Base-by-base conservation (phyloP, 2,888 invertebrate species). In the Thysanoteuthis rhombus region DNA sequence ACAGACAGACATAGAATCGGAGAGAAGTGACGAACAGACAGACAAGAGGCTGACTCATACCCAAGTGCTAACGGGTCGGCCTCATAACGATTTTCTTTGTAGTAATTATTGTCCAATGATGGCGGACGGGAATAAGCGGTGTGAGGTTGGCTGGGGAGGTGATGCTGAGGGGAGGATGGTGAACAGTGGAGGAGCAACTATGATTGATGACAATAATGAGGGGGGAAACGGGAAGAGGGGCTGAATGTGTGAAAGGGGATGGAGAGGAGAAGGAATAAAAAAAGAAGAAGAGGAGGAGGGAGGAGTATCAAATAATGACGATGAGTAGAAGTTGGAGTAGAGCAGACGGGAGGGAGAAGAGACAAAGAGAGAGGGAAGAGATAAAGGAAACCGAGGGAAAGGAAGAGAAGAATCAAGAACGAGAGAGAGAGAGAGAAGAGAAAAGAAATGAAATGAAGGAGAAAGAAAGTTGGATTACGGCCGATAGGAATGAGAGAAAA, bases 21-120 rank as follows among this genome's bases (percentile, higher is more conserved):
- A 75, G 75, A 16, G n/a, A n/a, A n/a, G n/a, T 75, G 75, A 75
- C n/a, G 75, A 75, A n/a, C 75, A n/a, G 75, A 75, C 75, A 75
- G 75, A 75, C 75, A 75, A 75, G 75, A 75, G n/a, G 75, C 75
- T 75, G 75, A 75, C 75, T 75, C 75, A 75, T 75, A n/a, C 75
- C 75, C n/a, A 16, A 75, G 75, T n/a, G 16, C n/a, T 75, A n/a
- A 75, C 75, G n/a, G 75, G 75, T n/a, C n/a, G n/a, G 75, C n/a
- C 22, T 75, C n/a, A 12, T 75, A 75, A 75, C 75, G 75, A 75
- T 75, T 75, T 75, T 75, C 75, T 75, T 75, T 75, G 75, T 75
- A 10, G n/a, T 75, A 10, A n/a, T n/a, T 75, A 75, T n/a, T 75
- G 75, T 75, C 75, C 75, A 75, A 75, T 75, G n/a, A 75, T 75